Evolutionary conservation across 2,888 invertebrate species (phyloP).

Genomic region (Caenorhabditis imperialis): DNA sequence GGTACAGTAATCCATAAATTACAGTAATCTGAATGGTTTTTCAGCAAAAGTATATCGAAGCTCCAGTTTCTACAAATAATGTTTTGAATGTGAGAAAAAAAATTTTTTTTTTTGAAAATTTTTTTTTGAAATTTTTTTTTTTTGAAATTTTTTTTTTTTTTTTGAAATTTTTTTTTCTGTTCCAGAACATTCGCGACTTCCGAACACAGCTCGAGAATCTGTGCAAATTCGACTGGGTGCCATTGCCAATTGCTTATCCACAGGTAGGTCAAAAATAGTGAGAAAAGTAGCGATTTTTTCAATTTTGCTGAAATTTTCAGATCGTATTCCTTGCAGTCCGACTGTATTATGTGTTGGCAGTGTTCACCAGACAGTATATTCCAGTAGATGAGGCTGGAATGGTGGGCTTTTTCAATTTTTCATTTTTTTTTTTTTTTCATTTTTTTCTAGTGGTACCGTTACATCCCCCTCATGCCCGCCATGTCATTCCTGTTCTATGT

Average conservation of each 20-base stretch:
- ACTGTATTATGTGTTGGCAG: slow-evolving; percentile 58
- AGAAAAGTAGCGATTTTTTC: too few species aligned
- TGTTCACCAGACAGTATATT: slow-evolving; percentile 64
- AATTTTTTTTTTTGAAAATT: too few species aligned
- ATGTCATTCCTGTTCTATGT: slow-evolving; percentile 68
- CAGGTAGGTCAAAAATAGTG: slow-evolving; percentile 39
- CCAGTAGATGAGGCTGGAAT: slow-evolving; percentile 11
- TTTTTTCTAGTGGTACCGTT: slow-evolving; percentile 53
- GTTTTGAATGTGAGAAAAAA: slow-evolving; percentile 40
- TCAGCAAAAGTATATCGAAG: slow-evolving; percentile 53
- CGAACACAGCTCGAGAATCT: slow-evolving; percentile 57
- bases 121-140: too few species aligned
- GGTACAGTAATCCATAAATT: not conserved
- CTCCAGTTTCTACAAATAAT: slow-evolving; percentile 50
- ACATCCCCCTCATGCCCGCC: slow-evolving; percentile 63
- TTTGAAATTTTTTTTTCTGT: not conserved
- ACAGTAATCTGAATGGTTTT: not conserved
- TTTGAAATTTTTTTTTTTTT: not conserved
- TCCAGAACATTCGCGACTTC: slow-evolving; percentile 58
- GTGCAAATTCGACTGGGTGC: slow-evolving; percentile 68
- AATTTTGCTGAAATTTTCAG: slow-evolving; percentile 27
- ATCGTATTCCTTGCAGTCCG: slow-evolving; percentile 67
- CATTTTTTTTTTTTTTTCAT: slow-evolving; percentile 14
- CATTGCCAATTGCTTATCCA: slow-evolving; percentile 65
- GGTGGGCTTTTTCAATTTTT: not conserved